Evolutionary conservation across 2,797 vertebrate species (phyloP), one percentile per base, ranked within the genome.

Genomic region (Cuculus canorus): DNA sequence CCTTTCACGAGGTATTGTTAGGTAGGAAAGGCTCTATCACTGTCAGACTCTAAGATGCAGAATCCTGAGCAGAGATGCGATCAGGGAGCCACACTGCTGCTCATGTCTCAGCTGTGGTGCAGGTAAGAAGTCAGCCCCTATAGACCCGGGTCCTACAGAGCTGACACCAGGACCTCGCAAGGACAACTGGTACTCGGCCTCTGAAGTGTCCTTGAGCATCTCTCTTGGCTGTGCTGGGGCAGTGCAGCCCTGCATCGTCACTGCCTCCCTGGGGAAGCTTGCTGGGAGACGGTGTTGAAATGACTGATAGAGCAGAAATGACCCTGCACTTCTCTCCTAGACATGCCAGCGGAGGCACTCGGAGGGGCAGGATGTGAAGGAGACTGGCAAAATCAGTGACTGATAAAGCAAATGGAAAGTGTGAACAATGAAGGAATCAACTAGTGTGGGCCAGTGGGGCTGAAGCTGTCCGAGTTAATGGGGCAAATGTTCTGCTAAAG

Each of bases 161-260:
- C 28, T 76, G 60, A 18, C 33, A 30, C 24, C 61, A 41, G 16
- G 28, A 11, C 13, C 61, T 35, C 28, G 18, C 47, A 41, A 7
- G 27, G 17, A 47, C 68, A 17, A 0, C 0, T 8, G 28, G n/a
- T 7, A 13, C 56, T 53, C 4, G 0, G n/a, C 3, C 13, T 56
- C 70, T 41, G 10, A 22, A 23, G 16, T 15, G 30, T 9, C 60
- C 68, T 4, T 11, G 39, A 70, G 32, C 54, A 27, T 41, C 60
- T 30, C 11, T 64, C 41, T 24, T 19, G 11, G 32, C 19, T 50
- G 53, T 8, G 28, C n/a, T 35, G 17, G 61, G 56, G 66, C 52
- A 27, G 32, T 23, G 39, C 39, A 17, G 35, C 23, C 25, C 57
- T 10, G 10, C 24, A 1, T 10, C 61, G 75, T 54, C 66, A 30